Evolutionary conservation across 1,140 invertebrate genomes (phyloP), one percentile per base, ranked within the genome.

Genomic region (Drosophila leontia): DNA sequence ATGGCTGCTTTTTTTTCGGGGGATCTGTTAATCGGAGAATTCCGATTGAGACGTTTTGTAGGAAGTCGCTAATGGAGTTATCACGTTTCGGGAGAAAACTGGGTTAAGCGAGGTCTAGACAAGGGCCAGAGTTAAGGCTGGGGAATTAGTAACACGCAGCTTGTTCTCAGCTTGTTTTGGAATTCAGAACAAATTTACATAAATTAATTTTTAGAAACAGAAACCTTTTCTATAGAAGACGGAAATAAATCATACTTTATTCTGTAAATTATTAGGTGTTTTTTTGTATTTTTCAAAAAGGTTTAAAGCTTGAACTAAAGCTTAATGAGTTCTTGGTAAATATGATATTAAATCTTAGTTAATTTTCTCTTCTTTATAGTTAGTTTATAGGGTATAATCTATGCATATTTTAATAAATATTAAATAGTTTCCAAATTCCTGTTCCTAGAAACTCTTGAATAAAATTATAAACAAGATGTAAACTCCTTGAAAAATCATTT

Each of bases 21-120:
- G 26, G 63, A 53, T 55, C 60, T 15, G 34, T 75, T 75, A 72
- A 64, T 57, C 37, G 42, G 42, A 39, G 53, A 56, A 56, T 26
- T 56, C 39, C 56, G 69, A 76, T 76, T 76, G 72, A 76, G 72
- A 75, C 71, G 60, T 77, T 77, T 77, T 65, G 74, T 77, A 76
- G 53, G 72, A 76, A 75, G 42, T 75, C 42, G 56, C 70, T 74
- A 74, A 74, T 74, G 70, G 70, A 74, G 70, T 74, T 74, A 74
- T 74, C 70, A 74, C 70, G 70, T 72, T 74, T 60, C 56, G 45
- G 45, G 45, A 17, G 45, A 39, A 72, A 74, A 74, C 35, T 60
- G 68, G 69, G 37, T 60, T 72, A 72, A 72, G 67, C 45, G 65
- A 50, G 12, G 65, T 29, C 41, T 35, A 59, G 69, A 71, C 69